These are phyloP conservation scores for Bombus ignitus DNA, from an alignment of 1,140 invertebrate genomes.

Conservation along the genomic window DNA sequence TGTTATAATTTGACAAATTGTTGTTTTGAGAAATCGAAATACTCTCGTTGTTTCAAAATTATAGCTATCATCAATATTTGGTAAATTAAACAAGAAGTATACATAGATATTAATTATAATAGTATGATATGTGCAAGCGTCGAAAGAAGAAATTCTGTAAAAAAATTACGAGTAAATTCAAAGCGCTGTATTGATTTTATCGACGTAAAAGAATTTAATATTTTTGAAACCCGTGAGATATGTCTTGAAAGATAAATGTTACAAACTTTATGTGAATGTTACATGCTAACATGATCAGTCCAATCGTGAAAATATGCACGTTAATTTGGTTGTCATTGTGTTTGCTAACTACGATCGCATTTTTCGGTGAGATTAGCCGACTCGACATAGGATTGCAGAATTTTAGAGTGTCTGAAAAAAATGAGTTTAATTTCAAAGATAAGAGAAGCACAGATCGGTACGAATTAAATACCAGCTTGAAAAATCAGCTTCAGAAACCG, in stretches of 20 bases:
- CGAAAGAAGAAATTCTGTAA: slow-evolving; percentile 2
- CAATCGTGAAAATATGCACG: neutral
- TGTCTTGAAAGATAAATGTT: slow-evolving; percentile 1
- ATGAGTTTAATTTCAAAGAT: slow-evolving; percentile 30
- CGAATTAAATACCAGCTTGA: slow-evolving; percentile 35
- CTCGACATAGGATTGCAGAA: neutral
- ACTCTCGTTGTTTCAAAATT: neutral
- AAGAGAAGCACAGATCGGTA: slow-evolving; percentile 34
- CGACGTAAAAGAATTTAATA: neutral
- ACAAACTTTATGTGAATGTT: neutral
- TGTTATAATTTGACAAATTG: neutral
- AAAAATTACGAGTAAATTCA: neutral
- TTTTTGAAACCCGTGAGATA: neutral
- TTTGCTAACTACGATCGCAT: neutral
- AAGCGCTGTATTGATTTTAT: neutral
- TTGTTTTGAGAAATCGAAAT: neutral
- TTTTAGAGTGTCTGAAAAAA: neutral
- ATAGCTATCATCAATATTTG: neutral
- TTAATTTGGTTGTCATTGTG: slow-evolving; percentile 22
- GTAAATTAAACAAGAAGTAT: neutral
- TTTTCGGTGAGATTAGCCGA: neutral
- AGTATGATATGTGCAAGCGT: slow-evolving; percentile 45
- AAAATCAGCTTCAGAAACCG: slow-evolving; percentile 26
- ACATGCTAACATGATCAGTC: slow-evolving; percentile 21
- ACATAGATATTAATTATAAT: neutral